A percentile compares a stretch with the other conserved stretches of the same genome.
These are phyloP conservation scores for Lasius fuliginosus DNA, from an alignment of 2,888 invertebrate genomes.

Conservation along the genomic window DNA sequence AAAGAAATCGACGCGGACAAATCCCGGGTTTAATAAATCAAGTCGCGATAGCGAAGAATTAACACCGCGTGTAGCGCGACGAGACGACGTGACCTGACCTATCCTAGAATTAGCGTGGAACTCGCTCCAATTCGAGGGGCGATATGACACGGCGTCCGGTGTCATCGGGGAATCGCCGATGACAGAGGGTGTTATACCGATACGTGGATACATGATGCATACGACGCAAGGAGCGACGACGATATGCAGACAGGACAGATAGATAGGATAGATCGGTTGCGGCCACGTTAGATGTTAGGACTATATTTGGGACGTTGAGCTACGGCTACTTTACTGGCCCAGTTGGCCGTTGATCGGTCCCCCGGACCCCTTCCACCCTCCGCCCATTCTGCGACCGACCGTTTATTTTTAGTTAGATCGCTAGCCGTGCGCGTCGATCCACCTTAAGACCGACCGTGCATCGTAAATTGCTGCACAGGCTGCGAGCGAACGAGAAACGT, in stretches of 20 bases:
- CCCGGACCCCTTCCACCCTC: conserved; percentile 45
- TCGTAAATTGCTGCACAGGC: conserved; percentile 70
- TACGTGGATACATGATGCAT: neutral
- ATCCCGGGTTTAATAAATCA: conserved; percentile 24
- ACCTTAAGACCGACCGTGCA: conserved; percentile 65
- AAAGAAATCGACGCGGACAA: neutral
- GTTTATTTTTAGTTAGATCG: conserved; percentile 79
- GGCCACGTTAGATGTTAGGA: conserved; percentile 77
- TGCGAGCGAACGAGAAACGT: conserved; percentile 66
- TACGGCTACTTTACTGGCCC: conserved; percentile 80
- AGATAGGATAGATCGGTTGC: conserved; percentile 60
- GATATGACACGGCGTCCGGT: conserved; percentile 60
- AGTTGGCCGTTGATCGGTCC: conserved; percentile 81
- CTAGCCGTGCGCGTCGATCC: conserved; percentile 60
- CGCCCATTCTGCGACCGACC: neutral
- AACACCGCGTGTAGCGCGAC: neutral
- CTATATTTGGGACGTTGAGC: conserved; percentile 83
- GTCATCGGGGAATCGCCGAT: conserved; percentile 71
- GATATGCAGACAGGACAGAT: conserved; percentile 68
- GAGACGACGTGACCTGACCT: conserved; percentile 27
- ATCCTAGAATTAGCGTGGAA: conserved; percentile 37
- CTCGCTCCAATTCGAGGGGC: conserved; percentile 19
- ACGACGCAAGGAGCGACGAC: conserved; percentile 35
- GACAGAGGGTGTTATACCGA: conserved; percentile 76
- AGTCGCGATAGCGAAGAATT: neutral